Base-by-base conservation (phyloP, 2,888 invertebrate genomes). In the Hydrotaea diabolus region DNA sequence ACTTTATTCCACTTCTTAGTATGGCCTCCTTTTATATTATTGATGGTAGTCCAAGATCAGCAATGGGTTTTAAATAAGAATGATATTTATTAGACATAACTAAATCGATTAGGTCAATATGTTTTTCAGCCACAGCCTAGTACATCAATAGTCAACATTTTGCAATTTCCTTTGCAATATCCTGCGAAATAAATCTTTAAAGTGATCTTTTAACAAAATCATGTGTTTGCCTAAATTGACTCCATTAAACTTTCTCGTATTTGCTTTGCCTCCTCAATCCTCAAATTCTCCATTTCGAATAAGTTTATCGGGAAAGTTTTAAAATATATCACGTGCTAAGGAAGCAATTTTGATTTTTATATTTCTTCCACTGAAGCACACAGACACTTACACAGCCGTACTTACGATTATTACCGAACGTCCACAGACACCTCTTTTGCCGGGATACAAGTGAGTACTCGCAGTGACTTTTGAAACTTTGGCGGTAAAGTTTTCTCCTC, bases 291-390 rank as follows among this genome's bases (percentile, higher is more conserved):
- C 59, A 26, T 59, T 5, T 66, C 8, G 66, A 62, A 75, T 75
- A 77, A 81, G 74, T 84, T 84, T 77, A 74, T 75, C 64, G 0
- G 17, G 11, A 84, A 83, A 80, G 62, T 78, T 84, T 78, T 77
- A 64, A 85, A 86, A 83, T 86, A 83, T 84, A 82, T 86, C 86
- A 86, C 86, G 86, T 86, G 83, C 86, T 76, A 85, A 86, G 83
- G 86, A 86, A 86, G 86, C 86, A 86, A 86, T 86, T 86, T 86
- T 78, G 75, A 80, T 79, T 86, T 86, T 86, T 85, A 85, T 86
- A 74, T 77, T 74, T 77, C 36, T 49, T 19, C 36, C 66, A 19
- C 72, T 43, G 13, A 21, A n/a, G 21, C 31, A 15, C 43, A 57
- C 23, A 55, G 3, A 31, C 1, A 31, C 66, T 17, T 49, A 69